Percentiles rank a stretch among this genome's conserved stretches.
Conservation (phyloP, 2,113 vertebrate genomes). For the Perca schrenkii region DNA sequence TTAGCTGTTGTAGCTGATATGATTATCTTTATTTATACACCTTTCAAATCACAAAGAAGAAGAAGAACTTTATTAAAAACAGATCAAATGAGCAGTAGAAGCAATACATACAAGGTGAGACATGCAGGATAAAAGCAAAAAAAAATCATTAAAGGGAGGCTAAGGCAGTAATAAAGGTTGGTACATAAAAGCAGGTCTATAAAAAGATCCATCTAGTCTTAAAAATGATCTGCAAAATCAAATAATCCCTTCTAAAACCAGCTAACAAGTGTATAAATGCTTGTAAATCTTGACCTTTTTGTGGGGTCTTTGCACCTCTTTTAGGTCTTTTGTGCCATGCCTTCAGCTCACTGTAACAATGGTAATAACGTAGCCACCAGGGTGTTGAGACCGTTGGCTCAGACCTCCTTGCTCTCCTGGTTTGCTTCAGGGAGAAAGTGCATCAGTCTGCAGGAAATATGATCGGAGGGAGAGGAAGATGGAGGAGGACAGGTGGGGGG, state of each 20-base stretch:
- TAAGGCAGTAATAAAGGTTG: slow-evolving; percentile 11
- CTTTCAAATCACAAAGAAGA: slow-evolving; percentile 1
- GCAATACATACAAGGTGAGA: slow-evolving; percentile 4
- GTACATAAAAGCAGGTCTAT: slow-evolving; percentile 23
- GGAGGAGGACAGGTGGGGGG: slow-evolving; percentile 1
- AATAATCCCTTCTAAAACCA: slow-evolving; percentile 14
- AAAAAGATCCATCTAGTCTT: slow-evolving; percentile 25
- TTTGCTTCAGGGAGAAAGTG: slow-evolving; percentile 3
- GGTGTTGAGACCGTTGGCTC: slow-evolving; percentile 13
- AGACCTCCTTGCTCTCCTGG: slow-evolving; percentile 25
- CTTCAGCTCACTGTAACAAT: slow-evolving; percentile 29
- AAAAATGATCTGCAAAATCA: slow-evolving; percentile 22
- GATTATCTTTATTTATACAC: slow-evolving; percentile 35
- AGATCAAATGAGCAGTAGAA: slow-evolving; percentile 14
- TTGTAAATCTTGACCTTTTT: neutral
- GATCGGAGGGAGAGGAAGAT: slow-evolving; percentile 7
- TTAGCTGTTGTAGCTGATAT: slow-evolving; percentile 7
- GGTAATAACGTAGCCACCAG: slow-evolving; percentile 26
- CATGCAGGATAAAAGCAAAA: slow-evolving; percentile 30
- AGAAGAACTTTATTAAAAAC: slow-evolving; percentile 21
- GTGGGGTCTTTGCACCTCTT: neutral
- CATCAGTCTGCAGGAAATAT: slow-evolving; percentile 30
- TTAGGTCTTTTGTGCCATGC: neutral
- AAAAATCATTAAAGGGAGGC: slow-evolving; percentile 14
- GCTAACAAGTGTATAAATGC: slow-evolving; percentile 23